Evolutionary conservation across 2,888 invertebrate genomes (phyloP), one percentile per base, ranked within the genome.

Genomic region (Drosophila paracracens): DNA sequence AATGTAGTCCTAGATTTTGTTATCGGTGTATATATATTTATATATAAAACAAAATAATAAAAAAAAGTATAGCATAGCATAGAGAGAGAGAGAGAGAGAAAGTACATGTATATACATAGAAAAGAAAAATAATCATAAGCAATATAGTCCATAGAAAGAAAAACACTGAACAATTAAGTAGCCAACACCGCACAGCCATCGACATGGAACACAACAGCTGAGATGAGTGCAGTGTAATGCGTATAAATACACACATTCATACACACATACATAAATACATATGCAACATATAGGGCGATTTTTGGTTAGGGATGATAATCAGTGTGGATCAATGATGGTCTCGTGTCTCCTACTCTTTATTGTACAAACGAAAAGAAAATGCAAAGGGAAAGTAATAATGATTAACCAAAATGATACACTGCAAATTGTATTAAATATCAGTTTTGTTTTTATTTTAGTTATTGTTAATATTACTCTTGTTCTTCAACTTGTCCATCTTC

Each of bases 1-100:
- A 90, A 92, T 92, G 76, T 92, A 92, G 74, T 92, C 92, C 92
- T 92, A 87, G 71, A 71, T 77, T 56, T 53, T 60, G 60, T 83
- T 63, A 76, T 65, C 67, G 67, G 36, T 66, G 59, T 54, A 35
- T 59, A 56, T 71, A 71, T 38, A 21, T 53, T n/a, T 21, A 59
- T 46, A 58, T 43, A 52, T 31, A 31, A 40, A 38, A 43, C 38
- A 56, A 56, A 56, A 56, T 38, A 56, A 56, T n/a, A 31, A 33
- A 29, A 62, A 62, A 75, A 54, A 53, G 68, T 70, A 76, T 65
- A 79, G 75, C 79, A 77, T 65, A 79, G 74, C 79, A 79, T 57
- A 74, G 63, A 66, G 58, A 67, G 57, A 70, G 64, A 29, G 29
- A 74, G 51, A 71, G 51, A 62, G 54, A 77, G 25, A 80, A 36